Base-by-base conservation (phyloP, 2,797 vertebrate genomes). In the Myotis myotis region DNA sequence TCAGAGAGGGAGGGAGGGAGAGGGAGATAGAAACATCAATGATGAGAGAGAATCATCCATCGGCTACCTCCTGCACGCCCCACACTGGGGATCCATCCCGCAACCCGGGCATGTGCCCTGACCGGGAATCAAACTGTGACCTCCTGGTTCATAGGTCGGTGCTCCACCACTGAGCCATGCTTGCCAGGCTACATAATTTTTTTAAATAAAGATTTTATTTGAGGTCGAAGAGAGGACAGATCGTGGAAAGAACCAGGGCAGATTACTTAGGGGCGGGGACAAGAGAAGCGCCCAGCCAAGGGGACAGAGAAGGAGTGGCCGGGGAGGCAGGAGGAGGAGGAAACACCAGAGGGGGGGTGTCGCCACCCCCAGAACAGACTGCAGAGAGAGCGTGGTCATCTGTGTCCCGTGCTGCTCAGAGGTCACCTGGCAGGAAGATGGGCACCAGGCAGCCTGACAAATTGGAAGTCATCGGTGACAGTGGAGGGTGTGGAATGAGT, bases 331-430 rank as follows among this genome's bases (percentile, higher is more conserved):
- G 5, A 68, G 30, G n/a, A 79, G 44, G 8, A 36, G 17, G 16
- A 86, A 20, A 53, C 5, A 10, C 30, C n/a, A 15, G 49, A 8
- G 74, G 16, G 49, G 49, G n/a, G 12, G 15, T 28, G 10, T 2
- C 1, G 0, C 4, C 20, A 4, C 36, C 20, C 33, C 49, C n/a
- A 20, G 72, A 33, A 49, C 7, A 1, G 16, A 10, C 8, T 95
- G 78, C 33, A 1, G 30, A 70, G 75, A 49, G 36, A 36, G 17
- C 7, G 9, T 28, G 44, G 25, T 28, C 76, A 15, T 62, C 13
- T 23, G 15, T 41, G 49, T 49, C 30, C 23, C 16, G 0, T 25
- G 38, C 74, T 22, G 1, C 83, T 78, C 47, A 47, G 12, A 44
- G 38, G 68, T 36, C 75, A 38, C 22, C 25, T 28, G 11, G n/a